Percentiles rank a stretch among this genome's conserved stretches.
Conservation (phyloP, 23 tunicate species). For the Halocynthia roretzi region DNA sequence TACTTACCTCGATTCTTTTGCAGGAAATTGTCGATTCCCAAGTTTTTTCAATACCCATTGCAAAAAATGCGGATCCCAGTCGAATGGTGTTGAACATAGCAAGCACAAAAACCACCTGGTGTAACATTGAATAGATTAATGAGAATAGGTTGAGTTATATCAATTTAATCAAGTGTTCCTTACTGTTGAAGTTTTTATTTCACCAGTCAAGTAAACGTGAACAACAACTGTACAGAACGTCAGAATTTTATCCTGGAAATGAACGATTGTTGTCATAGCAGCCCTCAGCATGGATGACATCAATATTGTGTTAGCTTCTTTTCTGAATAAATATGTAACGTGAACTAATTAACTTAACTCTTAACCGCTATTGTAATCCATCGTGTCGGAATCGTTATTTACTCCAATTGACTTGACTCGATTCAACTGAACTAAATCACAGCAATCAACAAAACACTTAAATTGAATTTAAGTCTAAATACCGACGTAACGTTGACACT, state of each 20-base stretch:
- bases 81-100: conserved; percentile 47
- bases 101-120: conserved; percentile 42
- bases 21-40: conserved; percentile 35
- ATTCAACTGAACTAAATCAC: no score
- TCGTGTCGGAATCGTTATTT: no score
- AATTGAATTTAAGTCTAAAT: no score
- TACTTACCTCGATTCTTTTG: conserved; percentile 42
- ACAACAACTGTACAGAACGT: conserved; percentile 27
- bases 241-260: conserved; percentile 19
- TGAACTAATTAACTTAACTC: no score
- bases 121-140: no score
- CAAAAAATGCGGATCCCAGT: conserved; percentile 35
- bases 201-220: conserved; percentile 18
- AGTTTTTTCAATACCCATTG: conserved; percentile 35
- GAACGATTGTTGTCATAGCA: conserved; percentile 27
- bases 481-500: conserved; percentile 19
- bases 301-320: conserved; percentile 40
- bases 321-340: conserved; percentile 16
- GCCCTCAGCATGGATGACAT: conserved; percentile 33
- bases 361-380: no score
- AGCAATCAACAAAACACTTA: no score
- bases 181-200: conserved; percentile 33
- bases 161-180: neutral
- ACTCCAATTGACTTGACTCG: no score
- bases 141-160: no score